Conservation (phyloP, 2,113 vertebrate genomes). For the Ctenomys sociabilis region DNA sequence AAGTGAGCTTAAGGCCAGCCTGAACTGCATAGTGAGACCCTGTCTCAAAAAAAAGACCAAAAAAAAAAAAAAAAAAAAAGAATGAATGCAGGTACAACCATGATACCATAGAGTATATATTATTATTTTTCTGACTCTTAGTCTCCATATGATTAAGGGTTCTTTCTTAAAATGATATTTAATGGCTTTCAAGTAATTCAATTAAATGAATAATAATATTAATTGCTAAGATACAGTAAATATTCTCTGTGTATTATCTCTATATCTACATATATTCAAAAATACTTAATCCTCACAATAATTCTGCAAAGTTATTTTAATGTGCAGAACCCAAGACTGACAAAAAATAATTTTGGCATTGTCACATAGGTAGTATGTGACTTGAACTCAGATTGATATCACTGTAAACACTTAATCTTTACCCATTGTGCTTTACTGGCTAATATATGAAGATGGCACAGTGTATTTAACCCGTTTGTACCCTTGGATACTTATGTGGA, state of each 20-base stretch:
- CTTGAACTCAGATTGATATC: slow-evolving; percentile 15
- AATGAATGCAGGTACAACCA: not conserved
- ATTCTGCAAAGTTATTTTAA: slow-evolving; percentile 43
- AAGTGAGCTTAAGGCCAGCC: too few species aligned
- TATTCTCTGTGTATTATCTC: not conserved
- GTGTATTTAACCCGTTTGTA: not conserved
- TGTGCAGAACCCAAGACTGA: not conserved
- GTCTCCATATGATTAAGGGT: not conserved
- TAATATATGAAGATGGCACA: not conserved
- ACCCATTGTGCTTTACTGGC: not conserved
- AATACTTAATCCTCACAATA: slow-evolving; percentile 24
- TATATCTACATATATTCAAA: slow-evolving; percentile 16
- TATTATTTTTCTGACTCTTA: not conserved
- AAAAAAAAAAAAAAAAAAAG: too few species aligned
- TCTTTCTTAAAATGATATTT: slow-evolving; percentile 24
- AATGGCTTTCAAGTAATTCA: slow-evolving; percentile 25
- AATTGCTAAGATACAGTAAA: slow-evolving; percentile 6
- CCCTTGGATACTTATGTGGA: not conserved
- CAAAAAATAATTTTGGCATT: slow-evolving; percentile 42
- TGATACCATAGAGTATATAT: not conserved
- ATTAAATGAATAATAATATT: slow-evolving; percentile 22
- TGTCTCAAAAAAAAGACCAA: too few species aligned
- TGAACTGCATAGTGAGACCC: too few species aligned
- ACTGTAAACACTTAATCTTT: not conserved
- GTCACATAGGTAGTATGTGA: not conserved